Evolutionary conservation across 2,888 invertebrate species (phyloP).

Genomic region (Cryptops parisi): DNA sequence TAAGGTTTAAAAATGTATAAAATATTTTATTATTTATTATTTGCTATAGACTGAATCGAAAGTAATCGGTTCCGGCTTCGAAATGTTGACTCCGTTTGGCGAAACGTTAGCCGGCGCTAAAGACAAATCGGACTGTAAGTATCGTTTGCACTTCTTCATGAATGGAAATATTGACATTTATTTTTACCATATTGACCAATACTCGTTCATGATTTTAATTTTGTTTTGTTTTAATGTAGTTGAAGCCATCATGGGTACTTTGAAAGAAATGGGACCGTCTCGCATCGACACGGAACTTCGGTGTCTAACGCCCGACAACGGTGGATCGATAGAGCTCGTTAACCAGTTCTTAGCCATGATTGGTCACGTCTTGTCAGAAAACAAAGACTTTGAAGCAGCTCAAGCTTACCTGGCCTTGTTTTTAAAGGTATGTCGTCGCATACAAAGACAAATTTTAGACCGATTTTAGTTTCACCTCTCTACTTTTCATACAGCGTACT

Average conservation of each 20-base stretch:
- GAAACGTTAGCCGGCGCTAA: no score
- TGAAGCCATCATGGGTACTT: slow-evolving; percentile 41
- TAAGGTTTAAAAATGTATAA: no score
- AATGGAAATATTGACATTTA: background rate
- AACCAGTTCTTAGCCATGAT: slow-evolving; percentile 62
- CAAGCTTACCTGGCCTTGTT: slow-evolving; percentile 81
- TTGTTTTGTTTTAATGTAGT: slow-evolving; percentile 23
- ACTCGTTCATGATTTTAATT: no score
- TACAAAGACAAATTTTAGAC: background rate
- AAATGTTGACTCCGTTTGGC: no score
- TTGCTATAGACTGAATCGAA: no score
- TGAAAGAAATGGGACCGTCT: slow-evolving; percentile 62
- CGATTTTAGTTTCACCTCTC: no score
- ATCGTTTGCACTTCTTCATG: background rate
- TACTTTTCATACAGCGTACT: no score
- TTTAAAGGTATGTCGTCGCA: slow-evolving; percentile 44
- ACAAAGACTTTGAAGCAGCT: slow-evolving; percentile 72
- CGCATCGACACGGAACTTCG: slow-evolving; percentile 76
- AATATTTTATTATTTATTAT: no score
- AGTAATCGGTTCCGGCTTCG: no score
- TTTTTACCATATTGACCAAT: background rate
- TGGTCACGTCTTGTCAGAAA: slow-evolving; percentile 51
- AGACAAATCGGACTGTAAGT: no score
- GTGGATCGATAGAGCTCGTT: slow-evolving; percentile 55
- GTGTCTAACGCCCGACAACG: slow-evolving; percentile 55